phyloP scores from a whole-genome alignment of 2,113 vertebrate species.

The Athene noctua region DNA sequence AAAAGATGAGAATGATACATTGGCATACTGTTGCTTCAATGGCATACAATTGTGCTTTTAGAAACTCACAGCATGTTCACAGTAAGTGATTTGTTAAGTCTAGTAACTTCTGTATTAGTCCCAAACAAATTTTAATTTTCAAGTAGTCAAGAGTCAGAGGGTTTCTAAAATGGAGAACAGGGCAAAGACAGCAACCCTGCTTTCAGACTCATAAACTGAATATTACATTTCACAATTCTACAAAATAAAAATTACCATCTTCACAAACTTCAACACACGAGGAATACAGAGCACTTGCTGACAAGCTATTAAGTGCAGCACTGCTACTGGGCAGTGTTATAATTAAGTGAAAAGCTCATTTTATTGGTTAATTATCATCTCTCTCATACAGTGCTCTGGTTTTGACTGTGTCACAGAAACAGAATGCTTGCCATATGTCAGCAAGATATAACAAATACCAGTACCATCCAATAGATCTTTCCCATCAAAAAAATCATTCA shows the following conservation, averaged over 20 bases:
- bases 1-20: background rate
- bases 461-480: background rate
- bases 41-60: background rate
- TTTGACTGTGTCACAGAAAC: constrained; percentile 3
- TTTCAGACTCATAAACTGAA: background rate
- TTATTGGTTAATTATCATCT: constrained; percentile 16
- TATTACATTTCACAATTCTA: background rate
- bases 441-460: constrained; percentile 16
- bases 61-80: background rate
- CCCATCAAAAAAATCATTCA: constrained; percentile 15
- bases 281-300: background rate
- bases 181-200: background rate
- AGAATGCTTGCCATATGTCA: background rate
- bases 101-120: background rate
- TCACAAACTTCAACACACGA: background rate
- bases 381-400: constrained; percentile 6
- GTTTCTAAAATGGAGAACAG: background rate
- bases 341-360: background rate
- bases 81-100: background rate
- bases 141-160: background rate
- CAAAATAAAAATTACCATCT: background rate
- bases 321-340: background rate
- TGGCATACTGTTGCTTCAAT: too few relatives aligned
- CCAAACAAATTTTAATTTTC: background rate
- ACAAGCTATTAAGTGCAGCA: background rate